A percentile compares a stretch with the other conserved stretches of the same genome.
Evolutionary conservation across 1,140 invertebrate genomes (phyloP).

Genomic region (Brachionus calyciflorus): DNA sequence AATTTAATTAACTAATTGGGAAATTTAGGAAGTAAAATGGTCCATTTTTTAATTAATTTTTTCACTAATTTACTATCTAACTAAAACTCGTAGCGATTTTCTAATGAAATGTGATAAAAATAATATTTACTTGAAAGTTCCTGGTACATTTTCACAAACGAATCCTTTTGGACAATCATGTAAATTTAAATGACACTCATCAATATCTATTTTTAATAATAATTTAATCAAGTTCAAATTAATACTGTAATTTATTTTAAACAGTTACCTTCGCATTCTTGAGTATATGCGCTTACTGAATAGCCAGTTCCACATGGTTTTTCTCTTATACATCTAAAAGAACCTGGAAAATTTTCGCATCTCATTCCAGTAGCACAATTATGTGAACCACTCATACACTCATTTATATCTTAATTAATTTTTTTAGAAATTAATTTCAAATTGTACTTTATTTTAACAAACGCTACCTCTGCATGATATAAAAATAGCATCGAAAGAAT

Average conservation of each 20-base stretch:
- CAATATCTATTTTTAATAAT: conserved; percentile 64
- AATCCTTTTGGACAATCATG: conserved; percentile 45
- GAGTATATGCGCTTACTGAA: conserved; percentile 79
- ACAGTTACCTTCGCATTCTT: conserved; percentile 78
- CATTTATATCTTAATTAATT: conserved; percentile 34
- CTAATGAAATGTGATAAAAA: too few species aligned
- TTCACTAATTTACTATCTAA: too few species aligned
- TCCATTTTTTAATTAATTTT: too few species aligned
- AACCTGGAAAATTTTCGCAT: conserved; percentile 47
- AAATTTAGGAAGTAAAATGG: too few species aligned
- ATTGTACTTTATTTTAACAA: neutral
- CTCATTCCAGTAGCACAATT: conserved; percentile 36
- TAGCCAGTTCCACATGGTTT: conserved; percentile 92
- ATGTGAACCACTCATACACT: conserved; percentile 10
- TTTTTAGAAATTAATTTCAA: neutral
- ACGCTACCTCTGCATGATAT: conserved; percentile 16
- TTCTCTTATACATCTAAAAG: conserved; percentile 62
- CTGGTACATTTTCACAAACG: conserved; percentile 32
- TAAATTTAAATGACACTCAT: conserved; percentile 67
- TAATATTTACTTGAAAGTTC: conserved; percentile 31
- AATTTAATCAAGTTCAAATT: neutral
- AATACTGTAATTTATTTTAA: conserved; percentile 36
- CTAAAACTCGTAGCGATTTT: too few species aligned
- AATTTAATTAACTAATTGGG: too few species aligned
- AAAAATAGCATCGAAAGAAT: conserved; percentile 21